Percentiles rank a stretch among this genome's conserved stretches.
Conservation (phyloP, 2,888 invertebrate genomes). For the Epiblema foenella region DNA sequence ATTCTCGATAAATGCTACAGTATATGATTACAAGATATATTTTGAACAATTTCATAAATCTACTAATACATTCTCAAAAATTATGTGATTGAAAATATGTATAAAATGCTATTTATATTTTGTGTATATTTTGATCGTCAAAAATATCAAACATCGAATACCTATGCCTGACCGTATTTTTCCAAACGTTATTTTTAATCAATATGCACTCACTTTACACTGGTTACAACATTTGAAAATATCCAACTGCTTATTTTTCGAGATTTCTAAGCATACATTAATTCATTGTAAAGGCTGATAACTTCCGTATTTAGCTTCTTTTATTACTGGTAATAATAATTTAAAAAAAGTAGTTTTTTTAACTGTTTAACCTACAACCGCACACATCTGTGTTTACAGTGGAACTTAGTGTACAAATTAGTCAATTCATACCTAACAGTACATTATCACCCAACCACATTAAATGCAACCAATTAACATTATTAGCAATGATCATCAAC, state of each 20-base stretch:
- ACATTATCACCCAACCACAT: background rate
- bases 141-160: background rate
- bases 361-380: too few species aligned
- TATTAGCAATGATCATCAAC: background rate
- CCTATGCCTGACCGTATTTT: background rate
- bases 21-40: constrained; percentile 30
- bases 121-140: background rate
- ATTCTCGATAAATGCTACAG: constrained; percentile 16
- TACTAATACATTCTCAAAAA: constrained; percentile 10
- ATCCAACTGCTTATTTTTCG: background rate
- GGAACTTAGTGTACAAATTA: background rate
- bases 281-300: background rate
- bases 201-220: background rate
- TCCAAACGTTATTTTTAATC: background rate
- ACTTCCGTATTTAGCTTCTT: background rate
- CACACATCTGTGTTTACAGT: background rate
- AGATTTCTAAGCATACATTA: background rate
- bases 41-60: background rate
- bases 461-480: background rate
- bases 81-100: background rate
- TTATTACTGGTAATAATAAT: background rate
- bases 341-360: background rate
- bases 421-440: background rate
- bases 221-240: background rate
- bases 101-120: too few species aligned